Percentiles rank a stretch among this genome's conserved stretches.
phyloP scores from a whole-genome alignment of 2,888 invertebrate species.

The Bedellia somnulentella region DNA sequence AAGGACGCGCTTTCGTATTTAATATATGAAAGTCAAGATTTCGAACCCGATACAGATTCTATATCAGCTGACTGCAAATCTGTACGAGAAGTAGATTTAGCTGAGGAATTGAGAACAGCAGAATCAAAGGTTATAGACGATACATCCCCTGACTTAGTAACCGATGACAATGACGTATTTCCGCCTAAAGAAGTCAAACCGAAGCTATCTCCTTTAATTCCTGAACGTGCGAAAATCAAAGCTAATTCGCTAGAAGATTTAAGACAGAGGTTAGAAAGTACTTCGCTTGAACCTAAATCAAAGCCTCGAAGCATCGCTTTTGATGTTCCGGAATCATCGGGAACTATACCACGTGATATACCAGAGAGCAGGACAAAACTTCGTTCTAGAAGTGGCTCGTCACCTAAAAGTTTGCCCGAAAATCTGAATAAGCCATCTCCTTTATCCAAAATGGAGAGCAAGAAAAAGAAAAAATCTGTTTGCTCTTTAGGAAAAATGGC shows the following conservation, averaged over 20 bases:
- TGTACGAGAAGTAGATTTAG: slow-evolving; percentile 22
- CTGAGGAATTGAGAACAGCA: slow-evolving; percentile 38
- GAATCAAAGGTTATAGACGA: slow-evolving; percentile 31
- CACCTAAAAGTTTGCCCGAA: slow-evolving; percentile 51
- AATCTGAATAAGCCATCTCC: slow-evolving; percentile 40
- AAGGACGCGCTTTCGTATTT: slow-evolving; percentile 46
- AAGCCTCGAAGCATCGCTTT: slow-evolving; percentile 40
- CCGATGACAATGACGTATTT: slow-evolving; percentile 32
- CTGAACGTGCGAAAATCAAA: slow-evolving; percentile 41
- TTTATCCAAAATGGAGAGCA: slow-evolving; percentile 26
- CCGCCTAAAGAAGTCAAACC: slow-evolving; percentile 7
- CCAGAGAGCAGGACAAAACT: slow-evolving; percentile 33
- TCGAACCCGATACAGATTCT: slow-evolving; percentile 16
- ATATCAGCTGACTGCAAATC: slow-evolving; percentile 11
- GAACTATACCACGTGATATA: slow-evolving; percentile 39
- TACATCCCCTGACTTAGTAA: slow-evolving; percentile 40
- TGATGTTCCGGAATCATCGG: slow-evolving; percentile 28
- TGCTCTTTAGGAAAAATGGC: slow-evolving; percentile 50
- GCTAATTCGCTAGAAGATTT: slow-evolving; percentile 41
- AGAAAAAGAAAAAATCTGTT: slow-evolving; percentile 41
- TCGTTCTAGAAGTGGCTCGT: slow-evolving; percentile 36
- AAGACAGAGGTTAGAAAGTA: slow-evolving; percentile 17
- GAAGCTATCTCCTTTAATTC: slow-evolving; percentile 26
- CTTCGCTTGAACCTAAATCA: background rate
- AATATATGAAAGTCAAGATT: slow-evolving; percentile 31